A percentile compares a stretch with the other conserved stretches of the same genome.
Evolutionary conservation across 2,797 vertebrate species (phyloP).

Genomic region (Calcarius lapponicus): DNA sequence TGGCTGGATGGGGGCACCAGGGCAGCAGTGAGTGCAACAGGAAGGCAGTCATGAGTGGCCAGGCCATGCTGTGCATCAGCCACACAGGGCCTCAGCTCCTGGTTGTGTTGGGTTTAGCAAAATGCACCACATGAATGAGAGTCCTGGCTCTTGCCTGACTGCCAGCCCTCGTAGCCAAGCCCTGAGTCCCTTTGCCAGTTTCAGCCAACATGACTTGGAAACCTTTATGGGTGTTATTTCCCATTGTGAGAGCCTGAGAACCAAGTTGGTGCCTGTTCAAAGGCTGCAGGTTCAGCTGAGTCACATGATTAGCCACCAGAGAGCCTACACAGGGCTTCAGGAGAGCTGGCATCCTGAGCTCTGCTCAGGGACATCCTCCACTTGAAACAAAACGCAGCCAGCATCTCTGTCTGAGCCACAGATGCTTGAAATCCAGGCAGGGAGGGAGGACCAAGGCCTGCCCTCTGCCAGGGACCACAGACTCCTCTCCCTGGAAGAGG

Average conservation of each 20-base stretch:
- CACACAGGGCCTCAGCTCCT: background rate
- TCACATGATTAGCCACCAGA: background rate
- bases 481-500: background rate
- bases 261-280: background rate
- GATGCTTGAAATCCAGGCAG: background rate
- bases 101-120: background rate
- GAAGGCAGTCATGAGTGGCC: fast-evolving
- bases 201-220: background rate
- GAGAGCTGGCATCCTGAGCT: background rate
- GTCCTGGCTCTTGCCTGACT: background rate
- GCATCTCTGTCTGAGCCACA: background rate
- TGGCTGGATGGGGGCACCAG: too few relatives aligned
- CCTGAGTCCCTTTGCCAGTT: background rate
- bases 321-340: background rate
- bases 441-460: background rate
- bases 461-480: background rate
- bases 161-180: background rate
- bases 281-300: background rate
- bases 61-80: background rate
- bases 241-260: background rate
- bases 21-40: background rate
- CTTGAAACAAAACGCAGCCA: fast-evolving
- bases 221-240: background rate
- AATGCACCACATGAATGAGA: background rate
- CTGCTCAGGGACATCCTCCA: background rate